Evolutionary conservation across 2,113 vertebrate species (phyloP).

Genomic region (Phasianus colchicus): DNA sequence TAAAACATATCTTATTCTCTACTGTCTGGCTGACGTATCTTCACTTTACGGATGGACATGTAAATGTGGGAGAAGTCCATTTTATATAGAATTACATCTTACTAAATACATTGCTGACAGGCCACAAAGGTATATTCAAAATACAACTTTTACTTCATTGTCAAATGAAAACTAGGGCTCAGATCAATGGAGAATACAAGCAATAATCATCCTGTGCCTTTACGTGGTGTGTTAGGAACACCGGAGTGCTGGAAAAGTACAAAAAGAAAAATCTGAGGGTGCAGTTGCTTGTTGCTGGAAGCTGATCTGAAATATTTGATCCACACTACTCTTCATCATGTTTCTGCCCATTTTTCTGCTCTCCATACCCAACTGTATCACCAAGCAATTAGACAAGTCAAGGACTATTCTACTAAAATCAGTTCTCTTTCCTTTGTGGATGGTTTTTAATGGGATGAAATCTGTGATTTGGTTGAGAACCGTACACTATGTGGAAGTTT

Average conservation of each 20-base stretch:
- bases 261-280: neutral
- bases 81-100: neutral
- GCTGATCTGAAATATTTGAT: neutral
- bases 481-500: neutral
- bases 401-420: neutral
- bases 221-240: neutral
- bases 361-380: neutral
- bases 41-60: slow-evolving; percentile 24
- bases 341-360: neutral
- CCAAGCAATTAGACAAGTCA: neutral
- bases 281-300: neutral
- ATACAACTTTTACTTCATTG: neutral
- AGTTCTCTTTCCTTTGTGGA: neutral
- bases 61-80: neutral
- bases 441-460: neutral
- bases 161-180: neutral
- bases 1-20: slow-evolving; percentile 28
- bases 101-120: neutral
- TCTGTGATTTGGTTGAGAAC: neutral
- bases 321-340: fast-evolving
- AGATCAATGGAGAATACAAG: neutral
- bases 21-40: neutral
- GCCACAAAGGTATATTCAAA: neutral
- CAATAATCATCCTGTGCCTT: neutral
- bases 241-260: neutral